Evolutionary conservation across 2,113 vertebrate species (phyloP), one percentile per base, ranked within the genome.

Genomic region (Tenebrosternarchus preto): DNA sequence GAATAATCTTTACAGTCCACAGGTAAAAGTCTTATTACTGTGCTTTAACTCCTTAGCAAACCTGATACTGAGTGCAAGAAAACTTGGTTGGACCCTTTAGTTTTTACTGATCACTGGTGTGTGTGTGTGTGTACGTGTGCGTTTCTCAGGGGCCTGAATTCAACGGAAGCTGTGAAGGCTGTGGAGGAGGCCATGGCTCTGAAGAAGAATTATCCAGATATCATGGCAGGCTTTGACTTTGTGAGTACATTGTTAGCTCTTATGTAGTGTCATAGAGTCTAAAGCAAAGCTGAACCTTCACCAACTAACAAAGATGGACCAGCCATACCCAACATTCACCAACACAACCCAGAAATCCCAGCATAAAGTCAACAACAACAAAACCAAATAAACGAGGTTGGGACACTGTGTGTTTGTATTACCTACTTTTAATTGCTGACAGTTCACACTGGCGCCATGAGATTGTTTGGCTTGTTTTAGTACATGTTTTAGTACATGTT

Each of bases 201-300:
- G 39, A 89, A 89, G 80, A 80, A 22, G 57, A 81, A 22, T 39
- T 99, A 96, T 83, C 95, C 96, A 25, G 90, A 92, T 22, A 92
- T 88, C 66, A 88, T 98, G 93, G 95, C 94, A 60, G 96, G 97
- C 3, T 98, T 98, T 81, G 96, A 97, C 84, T 84, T 98, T 94
- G 96, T 98, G 90, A 93, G 88, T 71, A 63, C 2, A 39, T 50
- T 16, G 20, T 20, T 4, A 39, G 43, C 9, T 24, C 1, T 25
- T 12, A 53, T 46, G 3, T 4, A 27, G 24, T 27, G 50, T 31
- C 33, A 22, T 17, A 16, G 24, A 66, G 29, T 8, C 63, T 4
- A 43, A 20, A 76, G 27, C n/a, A 69, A 46, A 9, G 11, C 39
- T 1, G 1, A 46, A 46, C 9, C 5, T 46, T 46, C 39, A 46